Evolutionary conservation across 2,888 invertebrate genomes (phyloP).

Genomic region (Agriopis aurantiaria): DNA sequence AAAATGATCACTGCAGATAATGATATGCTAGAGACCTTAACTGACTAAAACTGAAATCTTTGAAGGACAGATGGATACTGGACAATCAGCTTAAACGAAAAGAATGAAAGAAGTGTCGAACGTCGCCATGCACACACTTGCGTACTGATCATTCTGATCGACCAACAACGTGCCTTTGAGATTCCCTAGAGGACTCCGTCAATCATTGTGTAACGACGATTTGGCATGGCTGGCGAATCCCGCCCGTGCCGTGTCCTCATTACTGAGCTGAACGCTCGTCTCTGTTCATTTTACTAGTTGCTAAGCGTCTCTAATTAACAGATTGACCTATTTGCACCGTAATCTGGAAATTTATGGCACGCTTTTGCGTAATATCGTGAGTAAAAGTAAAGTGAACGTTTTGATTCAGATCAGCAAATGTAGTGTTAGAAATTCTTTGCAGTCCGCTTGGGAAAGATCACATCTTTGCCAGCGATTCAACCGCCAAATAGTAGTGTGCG

Average conservation of each 20-base stretch:
- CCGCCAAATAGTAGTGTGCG: too few relatives aligned
- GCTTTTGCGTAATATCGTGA: not conserved
- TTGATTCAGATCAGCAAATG: not conserved
- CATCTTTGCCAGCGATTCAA: too few relatives aligned
- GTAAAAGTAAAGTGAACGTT: not conserved
- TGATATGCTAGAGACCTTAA: too few relatives aligned
- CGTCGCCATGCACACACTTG: not conserved
- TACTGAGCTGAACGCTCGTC: not conserved
- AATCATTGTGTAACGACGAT: constrained; percentile 63
- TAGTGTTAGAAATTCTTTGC: too few relatives aligned
- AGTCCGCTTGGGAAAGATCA: too few relatives aligned
- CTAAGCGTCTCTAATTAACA: constrained; percentile 11
- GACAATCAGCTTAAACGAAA: not conserved
- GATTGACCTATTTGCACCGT: constrained; percentile 8
- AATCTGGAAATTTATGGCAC: constrained; percentile 1
- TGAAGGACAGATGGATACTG: too few relatives aligned
- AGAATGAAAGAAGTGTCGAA: not conserved
- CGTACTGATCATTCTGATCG: not conserved
- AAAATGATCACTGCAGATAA: too few relatives aligned
- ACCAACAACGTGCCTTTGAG: constrained; percentile 10
- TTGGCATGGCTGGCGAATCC: constrained; percentile 63
- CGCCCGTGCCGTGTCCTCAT: constrained; percentile 43
- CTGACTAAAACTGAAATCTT: too few relatives aligned
- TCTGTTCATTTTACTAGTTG: not conserved
- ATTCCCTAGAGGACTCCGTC: constrained; percentile 36